Evolutionary conservation across 2,797 vertebrate species (phyloP).

Genomic region (Sus cebifrons): DNA sequence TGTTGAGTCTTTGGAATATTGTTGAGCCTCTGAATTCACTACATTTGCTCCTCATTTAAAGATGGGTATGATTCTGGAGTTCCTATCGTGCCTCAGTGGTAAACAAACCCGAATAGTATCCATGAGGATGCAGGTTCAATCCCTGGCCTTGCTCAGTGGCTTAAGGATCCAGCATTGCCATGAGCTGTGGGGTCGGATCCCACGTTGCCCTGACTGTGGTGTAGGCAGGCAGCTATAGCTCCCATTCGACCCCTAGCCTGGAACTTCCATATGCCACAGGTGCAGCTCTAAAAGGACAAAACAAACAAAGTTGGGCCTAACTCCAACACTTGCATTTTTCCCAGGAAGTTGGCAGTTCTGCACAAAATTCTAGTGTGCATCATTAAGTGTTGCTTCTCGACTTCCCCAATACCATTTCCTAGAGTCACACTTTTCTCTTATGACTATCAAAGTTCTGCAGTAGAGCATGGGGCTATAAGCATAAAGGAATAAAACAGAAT

Average conservation of each 20-base stretch:
- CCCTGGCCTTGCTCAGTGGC: too few relatives aligned
- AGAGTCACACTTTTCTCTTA: slow-evolving; percentile 38
- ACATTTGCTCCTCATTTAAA: neutral
- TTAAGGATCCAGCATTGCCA: too few relatives aligned
- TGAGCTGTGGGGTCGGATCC: too few relatives aligned
- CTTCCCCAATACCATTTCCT: neutral
- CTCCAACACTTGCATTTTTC: neutral
- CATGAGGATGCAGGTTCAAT: too few relatives aligned
- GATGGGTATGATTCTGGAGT: neutral
- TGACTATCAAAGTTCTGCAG: neutral
- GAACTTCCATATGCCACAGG: too few relatives aligned
- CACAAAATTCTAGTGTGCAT: neutral
- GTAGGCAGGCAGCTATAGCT: too few relatives aligned
- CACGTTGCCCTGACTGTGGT: too few relatives aligned
- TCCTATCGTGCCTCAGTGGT: too few relatives aligned
- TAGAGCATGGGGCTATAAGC: neutral
- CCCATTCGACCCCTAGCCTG: too few relatives aligned
- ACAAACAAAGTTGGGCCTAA: neutral
- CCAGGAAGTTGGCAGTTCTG: neutral
- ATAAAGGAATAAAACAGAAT: neutral
- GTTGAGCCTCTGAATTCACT: neutral
- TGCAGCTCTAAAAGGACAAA: too few relatives aligned
- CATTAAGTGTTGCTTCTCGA: neutral
- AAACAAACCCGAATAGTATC: too few relatives aligned
- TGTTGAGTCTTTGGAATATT: neutral